phyloP scores from a whole-genome alignment of 1,140 invertebrate species.

The Triops longicaudatus region DNA sequence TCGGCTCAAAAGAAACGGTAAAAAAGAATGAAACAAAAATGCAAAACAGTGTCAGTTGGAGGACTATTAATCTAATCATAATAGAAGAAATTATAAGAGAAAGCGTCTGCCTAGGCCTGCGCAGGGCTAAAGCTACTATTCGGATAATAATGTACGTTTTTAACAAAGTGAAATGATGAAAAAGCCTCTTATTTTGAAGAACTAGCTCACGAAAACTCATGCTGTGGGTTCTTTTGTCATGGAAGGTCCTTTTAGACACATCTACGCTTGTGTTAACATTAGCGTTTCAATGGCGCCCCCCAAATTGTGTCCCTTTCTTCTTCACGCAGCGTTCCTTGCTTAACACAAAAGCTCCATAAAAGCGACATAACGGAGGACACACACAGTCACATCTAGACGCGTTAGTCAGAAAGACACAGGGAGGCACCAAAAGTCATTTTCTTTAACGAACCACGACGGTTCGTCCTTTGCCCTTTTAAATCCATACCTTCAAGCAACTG shows the following conservation, averaged over 20 bases:
- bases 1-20: no score
- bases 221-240: background rate
- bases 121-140: background rate
- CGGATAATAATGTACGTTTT: background rate
- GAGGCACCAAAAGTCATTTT: background rate
- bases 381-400: background rate
- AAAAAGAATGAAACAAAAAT: no score
- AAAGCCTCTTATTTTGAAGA: background rate
- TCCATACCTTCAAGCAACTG: background rate
- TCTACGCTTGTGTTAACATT: constrained; percentile 4
- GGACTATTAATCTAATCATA: no score
- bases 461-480: background rate
- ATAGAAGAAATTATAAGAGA: background rate
- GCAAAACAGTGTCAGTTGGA: no score
- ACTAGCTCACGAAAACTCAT: background rate
- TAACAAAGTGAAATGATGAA: background rate
- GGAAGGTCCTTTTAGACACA: background rate
- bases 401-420: background rate
- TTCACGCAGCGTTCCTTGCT: constrained; percentile 3
- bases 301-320: background rate
- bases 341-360: background rate
- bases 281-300: background rate
- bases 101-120: background rate
- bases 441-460: background rate
- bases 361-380: background rate